Percentiles rank a stretch among this genome's conserved stretches.
Conservation (phyloP, 2,113 vertebrate genomes). For the Plotosus lineatus region DNA sequence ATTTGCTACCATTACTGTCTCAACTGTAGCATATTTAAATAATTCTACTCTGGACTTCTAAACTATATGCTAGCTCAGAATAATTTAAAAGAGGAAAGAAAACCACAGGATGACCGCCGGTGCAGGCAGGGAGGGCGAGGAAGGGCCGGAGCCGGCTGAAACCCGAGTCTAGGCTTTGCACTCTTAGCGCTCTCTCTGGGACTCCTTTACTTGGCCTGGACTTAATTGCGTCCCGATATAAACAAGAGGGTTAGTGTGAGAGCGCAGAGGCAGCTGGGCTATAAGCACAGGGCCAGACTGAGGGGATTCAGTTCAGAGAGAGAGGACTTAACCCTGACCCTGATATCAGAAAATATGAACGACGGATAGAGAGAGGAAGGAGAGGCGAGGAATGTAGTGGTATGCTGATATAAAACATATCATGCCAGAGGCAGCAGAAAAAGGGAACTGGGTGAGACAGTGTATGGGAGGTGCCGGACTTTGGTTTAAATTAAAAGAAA, state of each 20-base stretch:
- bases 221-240: constrained; percentile 87
- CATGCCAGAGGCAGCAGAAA: not conserved
- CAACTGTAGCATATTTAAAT: not conserved
- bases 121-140: constrained; percentile 25
- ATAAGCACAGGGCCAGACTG: constrained; percentile 76
- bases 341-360: constrained; percentile 70
- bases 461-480: constrained; percentile 5
- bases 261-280: constrained; percentile 83
- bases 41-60: not conserved
- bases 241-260: constrained; percentile 92
- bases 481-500: constrained; percentile 31
- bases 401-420: constrained; percentile 45
- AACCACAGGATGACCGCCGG: constrained; percentile 47
- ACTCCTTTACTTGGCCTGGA: constrained; percentile 82
- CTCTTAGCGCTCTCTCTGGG: constrained; percentile 87
- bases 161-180: constrained; percentile 82
- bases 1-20: not conserved
- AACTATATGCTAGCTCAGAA: constrained; percentile 36
- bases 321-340: constrained; percentile 77
- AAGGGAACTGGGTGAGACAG: constrained; percentile 38
- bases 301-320: constrained; percentile 77
- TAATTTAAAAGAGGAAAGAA: constrained; percentile 35
- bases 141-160: constrained; percentile 63
- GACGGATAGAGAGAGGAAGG: constrained; percentile 56
- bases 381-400: constrained; percentile 58